phyloP scores from a whole-genome alignment of 2,888 invertebrate species.

The Protophormia terraenovae region DNA sequence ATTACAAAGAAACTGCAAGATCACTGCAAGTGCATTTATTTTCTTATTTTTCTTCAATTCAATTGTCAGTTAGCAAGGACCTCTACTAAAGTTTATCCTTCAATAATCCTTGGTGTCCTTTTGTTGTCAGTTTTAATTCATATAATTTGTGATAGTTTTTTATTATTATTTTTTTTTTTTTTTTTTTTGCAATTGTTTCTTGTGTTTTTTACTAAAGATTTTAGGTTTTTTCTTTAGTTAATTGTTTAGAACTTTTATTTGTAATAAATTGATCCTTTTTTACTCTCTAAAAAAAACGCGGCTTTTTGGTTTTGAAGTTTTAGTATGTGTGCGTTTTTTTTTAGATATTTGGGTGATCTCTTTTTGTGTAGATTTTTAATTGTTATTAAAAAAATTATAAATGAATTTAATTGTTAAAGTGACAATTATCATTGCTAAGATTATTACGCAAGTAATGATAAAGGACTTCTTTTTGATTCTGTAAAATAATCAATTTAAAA shows the following conservation, averaged over 20 bases:
- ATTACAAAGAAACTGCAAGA: slow-evolving; percentile 60
- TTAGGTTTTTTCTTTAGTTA: slow-evolving; percentile 11
- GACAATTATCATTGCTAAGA: slow-evolving; percentile 28
- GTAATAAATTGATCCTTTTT: slow-evolving; percentile 39
- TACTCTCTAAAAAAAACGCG: too few relatives aligned
- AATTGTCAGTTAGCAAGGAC: slow-evolving; percentile 7
- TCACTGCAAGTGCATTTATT: slow-evolving; percentile 66
- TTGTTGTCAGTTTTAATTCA: slow-evolving; percentile 31
- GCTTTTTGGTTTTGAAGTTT: slow-evolving; percentile 45
- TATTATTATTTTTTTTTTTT: background rate
- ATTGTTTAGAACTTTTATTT: slow-evolving; percentile 20
- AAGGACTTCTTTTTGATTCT: too few relatives aligned
- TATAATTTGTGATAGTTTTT: background rate
- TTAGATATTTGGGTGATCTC: slow-evolving; percentile 13
- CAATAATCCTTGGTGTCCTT: slow-evolving; percentile 53
- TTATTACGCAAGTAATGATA: slow-evolving; percentile 20
- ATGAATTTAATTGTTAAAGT: slow-evolving; percentile 10
- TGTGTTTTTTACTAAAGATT: background rate
- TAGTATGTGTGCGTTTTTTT: background rate
- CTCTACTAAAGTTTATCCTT: slow-evolving; percentile 23
- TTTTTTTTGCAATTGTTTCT: slow-evolving; percentile 45
- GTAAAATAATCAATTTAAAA: too few relatives aligned
- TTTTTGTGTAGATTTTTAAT: background rate
- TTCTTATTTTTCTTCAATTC: background rate
- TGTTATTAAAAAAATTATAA: background rate